Percentiles rank a stretch among this genome's conserved stretches.
Evolutionary conservation across 2,888 invertebrate species (phyloP).

Genomic region (Caenorhabditis auriculariae): DNA sequence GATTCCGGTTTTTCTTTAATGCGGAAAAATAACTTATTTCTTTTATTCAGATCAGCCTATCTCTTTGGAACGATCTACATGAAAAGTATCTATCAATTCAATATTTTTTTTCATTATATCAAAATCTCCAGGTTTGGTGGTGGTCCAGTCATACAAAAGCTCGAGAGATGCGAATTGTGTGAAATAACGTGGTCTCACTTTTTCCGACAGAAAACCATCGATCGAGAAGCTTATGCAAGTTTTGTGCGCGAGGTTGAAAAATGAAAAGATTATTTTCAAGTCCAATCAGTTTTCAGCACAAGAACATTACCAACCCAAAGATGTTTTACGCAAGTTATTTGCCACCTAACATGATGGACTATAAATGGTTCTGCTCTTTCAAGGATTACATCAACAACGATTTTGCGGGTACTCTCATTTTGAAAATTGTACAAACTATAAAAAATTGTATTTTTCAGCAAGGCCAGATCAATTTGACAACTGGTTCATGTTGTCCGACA

Average conservation of each 20-base stretch:
- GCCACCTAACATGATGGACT: slow-evolving; percentile 11
- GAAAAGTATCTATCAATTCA: not conserved
- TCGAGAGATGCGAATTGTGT: slow-evolving; percentile 1
- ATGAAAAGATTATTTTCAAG: not conserved
- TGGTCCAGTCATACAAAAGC: slow-evolving; percentile 10
- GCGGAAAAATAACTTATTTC: no score
- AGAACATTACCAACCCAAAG: no score
- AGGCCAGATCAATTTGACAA: slow-evolving; percentile 29
- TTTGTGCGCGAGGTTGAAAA: not conserved
- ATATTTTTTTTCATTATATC: slow-evolving; percentile 2
- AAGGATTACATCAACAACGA: slow-evolving; percentile 10
- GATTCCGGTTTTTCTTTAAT: no score
- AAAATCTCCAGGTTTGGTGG: slow-evolving; percentile 24
- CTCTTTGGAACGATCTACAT: no score
- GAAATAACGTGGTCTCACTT: no score
- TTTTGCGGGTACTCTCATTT: no score
- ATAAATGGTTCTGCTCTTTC: slow-evolving; percentile 11
- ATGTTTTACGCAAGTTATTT: slow-evolving; percentile 3
- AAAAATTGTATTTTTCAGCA: slow-evolving; percentile 11
- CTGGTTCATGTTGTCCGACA: slow-evolving; percentile 3
- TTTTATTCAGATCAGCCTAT: no score
- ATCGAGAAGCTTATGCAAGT: no score
- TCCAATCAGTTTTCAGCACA: no score
- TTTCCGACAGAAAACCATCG: no score
- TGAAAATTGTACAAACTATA: no score